Conservation (phyloP, 2,888 invertebrate species). For the Theretra japonica region DNA sequence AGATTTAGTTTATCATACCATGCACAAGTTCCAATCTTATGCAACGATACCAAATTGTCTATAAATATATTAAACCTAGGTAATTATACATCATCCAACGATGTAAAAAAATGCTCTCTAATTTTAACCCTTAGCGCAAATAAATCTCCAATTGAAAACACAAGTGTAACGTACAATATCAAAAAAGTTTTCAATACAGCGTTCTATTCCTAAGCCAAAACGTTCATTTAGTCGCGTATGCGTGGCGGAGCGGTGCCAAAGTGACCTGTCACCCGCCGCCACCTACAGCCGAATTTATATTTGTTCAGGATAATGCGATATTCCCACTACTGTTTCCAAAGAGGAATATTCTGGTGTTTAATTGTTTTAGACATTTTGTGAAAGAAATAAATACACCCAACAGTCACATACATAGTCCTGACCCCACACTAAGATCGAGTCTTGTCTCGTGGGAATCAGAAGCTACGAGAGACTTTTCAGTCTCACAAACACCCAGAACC, state of each 20-base stretch:
- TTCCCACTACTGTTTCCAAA: neutral
- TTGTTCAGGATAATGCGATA: conserved; percentile 31
- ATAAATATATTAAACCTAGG: too few relatives aligned
- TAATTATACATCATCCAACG: too few relatives aligned
- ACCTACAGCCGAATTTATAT: conserved; percentile 49
- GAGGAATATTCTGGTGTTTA: conserved; percentile 12
- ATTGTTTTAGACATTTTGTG: neutral
- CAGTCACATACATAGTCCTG: too few relatives aligned
- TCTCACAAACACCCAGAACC: too few relatives aligned
- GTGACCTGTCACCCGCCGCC: conserved; percentile 59
- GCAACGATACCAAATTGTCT: too few relatives aligned
- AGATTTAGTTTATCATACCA: too few relatives aligned
- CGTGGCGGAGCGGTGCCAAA: conserved; percentile 65
- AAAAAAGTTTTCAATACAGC: neutral
- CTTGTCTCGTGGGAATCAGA: too few relatives aligned
- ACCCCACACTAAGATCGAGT: too few relatives aligned
- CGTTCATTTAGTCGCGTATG: conserved; percentile 14
- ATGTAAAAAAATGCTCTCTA: neutral
- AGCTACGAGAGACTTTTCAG: too few relatives aligned
- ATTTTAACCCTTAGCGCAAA: neutral
- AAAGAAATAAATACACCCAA: too few relatives aligned
- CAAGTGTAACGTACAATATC: neutral
- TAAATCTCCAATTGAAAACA: neutral
- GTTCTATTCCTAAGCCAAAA: conserved; percentile 20
- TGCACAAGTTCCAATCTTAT: too few relatives aligned